phyloP scores from a whole-genome alignment of 2,888 invertebrate genomes.

The Drosophila tanythrix region DNA sequence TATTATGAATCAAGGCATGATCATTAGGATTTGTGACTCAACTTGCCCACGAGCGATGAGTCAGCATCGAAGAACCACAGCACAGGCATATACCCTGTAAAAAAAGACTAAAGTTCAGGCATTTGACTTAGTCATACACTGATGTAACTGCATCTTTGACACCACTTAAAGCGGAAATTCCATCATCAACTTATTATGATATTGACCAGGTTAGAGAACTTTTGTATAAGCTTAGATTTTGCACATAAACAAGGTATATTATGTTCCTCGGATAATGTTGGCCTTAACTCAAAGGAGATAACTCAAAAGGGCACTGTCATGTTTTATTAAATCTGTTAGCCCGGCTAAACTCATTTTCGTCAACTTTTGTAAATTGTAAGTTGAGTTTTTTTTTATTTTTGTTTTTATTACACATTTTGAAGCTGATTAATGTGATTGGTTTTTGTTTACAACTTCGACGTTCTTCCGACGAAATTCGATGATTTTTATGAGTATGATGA shows the following conservation, averaged over 20 bases:
- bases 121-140: neutral
- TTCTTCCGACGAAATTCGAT: constrained; percentile 50
- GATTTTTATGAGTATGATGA: constrained; percentile 13
- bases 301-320: neutral
- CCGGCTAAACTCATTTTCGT: neutral
- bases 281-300: neutral
- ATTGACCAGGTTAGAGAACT: too few relatives aligned
- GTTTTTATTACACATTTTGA: constrained; percentile 9
- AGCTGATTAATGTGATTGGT: constrained; percentile 30
- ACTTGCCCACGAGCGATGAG: neutral
- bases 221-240: neutral
- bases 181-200: neutral
- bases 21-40: constrained; percentile 5
- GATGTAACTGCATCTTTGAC: neutral
- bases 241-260: neutral
- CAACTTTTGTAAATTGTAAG: constrained; percentile 15
- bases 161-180: neutral
- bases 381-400: constrained; percentile 2
- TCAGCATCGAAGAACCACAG: neutral
- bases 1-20: neutral
- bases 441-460: constrained; percentile 42
- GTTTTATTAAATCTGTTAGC: neutral
- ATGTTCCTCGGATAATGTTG: neutral
- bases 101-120: neutral
- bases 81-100: neutral